These are phyloP conservation scores for Strix aluco DNA, from an alignment of 2,113 vertebrate genomes.

Conservation along the genomic window DNA sequence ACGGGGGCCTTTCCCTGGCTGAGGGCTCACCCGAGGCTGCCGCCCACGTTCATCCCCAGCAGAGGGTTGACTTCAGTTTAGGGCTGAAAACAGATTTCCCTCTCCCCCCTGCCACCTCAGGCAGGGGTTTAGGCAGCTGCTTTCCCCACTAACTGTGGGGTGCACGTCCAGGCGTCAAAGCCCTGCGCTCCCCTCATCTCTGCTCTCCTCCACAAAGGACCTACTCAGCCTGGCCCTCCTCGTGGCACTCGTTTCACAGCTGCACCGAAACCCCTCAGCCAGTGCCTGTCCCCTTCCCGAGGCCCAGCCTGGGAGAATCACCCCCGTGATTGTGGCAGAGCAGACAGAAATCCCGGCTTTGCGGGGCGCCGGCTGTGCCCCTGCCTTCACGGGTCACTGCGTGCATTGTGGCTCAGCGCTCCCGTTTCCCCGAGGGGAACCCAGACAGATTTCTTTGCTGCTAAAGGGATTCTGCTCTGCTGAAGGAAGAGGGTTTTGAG, in stretches of 20 bases:
- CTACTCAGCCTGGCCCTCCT: neutral
- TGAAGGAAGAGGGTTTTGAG: neutral
- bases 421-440: neutral
- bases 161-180: neutral
- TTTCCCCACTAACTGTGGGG: accelerated
- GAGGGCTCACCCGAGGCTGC: neutral
- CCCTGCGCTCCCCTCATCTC: neutral
- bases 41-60: neutral
- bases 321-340: neutral
- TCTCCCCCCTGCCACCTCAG: neutral
- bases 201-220: neutral
- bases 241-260: neutral
- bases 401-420: neutral
- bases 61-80: neutral
- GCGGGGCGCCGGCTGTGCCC: neutral
- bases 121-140: neutral
- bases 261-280: neutral
- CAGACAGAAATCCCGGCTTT: neutral
- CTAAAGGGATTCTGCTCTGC: neutral
- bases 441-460: neutral
- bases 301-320: neutral
- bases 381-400: constrained; percentile 17
- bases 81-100: neutral
- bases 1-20: neutral
- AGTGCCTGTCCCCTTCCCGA: neutral